These are phyloP conservation scores for Sthenelais limicola DNA, from an alignment of 2,888 invertebrate species.

Conservation along the genomic window DNA sequence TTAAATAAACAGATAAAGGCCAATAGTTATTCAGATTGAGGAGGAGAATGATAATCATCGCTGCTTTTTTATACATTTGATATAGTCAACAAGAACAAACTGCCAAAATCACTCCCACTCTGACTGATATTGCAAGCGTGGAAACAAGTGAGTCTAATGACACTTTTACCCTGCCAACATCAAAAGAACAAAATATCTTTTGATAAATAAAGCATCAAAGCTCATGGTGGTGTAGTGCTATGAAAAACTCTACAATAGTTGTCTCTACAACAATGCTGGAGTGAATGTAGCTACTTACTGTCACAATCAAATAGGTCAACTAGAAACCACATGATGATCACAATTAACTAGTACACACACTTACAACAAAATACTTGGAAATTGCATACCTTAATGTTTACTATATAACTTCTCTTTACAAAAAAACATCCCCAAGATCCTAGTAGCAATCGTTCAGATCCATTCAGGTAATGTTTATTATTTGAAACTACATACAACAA, in stretches of 20 bases:
- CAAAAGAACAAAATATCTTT: slow-evolving; percentile 37
- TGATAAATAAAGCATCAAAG: slow-evolving; percentile 27
- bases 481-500: slow-evolving; percentile 35
- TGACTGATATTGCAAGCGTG: slow-evolving; percentile 11
- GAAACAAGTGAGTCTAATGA: slow-evolving; percentile 22
- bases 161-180: slow-evolving; percentile 28
- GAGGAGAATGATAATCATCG: too few species aligned
- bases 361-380: slow-evolving; percentile 42
- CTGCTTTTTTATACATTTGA: too few species aligned
- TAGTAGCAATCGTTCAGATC: slow-evolving; percentile 18
- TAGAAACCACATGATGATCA: slow-evolving; percentile 35
- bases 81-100: slow-evolving; percentile 32
- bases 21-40: too few species aligned
- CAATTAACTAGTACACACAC: slow-evolving; percentile 37
- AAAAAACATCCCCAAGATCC: slow-evolving; percentile 42
- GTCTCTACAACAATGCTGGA: slow-evolving; percentile 29
- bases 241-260: too few species aligned
- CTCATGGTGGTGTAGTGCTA: slow-evolving; percentile 28
- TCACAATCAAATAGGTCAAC: slow-evolving; percentile 32
- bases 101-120: slow-evolving; percentile 33
- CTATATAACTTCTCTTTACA: slow-evolving; percentile 40
- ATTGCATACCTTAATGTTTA: slow-evolving; percentile 43
- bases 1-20: too few species aligned
- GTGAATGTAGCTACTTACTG: slow-evolving; percentile 32
- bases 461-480: slow-evolving; percentile 8